phyloP scores from a whole-genome alignment of 2,797 vertebrate genomes.

The Diglossa cyanea region DNA sequence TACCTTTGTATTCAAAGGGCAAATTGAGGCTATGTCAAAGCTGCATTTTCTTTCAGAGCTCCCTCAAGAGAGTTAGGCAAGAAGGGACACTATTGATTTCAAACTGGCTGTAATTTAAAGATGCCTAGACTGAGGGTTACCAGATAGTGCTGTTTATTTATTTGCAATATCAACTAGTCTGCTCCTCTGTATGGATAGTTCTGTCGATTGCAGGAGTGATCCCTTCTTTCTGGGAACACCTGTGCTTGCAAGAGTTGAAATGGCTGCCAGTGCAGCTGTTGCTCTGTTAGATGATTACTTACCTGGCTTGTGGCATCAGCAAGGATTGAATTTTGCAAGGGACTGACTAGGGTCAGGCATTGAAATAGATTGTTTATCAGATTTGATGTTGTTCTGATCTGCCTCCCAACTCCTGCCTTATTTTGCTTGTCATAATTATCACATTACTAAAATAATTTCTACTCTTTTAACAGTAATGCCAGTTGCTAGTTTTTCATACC shows the following conservation, averaged over 20 bases:
- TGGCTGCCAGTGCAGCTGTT: constrained; percentile 18
- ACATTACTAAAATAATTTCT: background rate
- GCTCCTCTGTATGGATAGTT: background rate
- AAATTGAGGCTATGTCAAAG: background rate
- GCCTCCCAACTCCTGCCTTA: background rate
- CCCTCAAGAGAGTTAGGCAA: background rate
- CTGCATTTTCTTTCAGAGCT: background rate
- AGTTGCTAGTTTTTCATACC: background rate
- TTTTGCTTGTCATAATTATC: background rate
- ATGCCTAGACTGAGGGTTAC: background rate
- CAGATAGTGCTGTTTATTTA: background rate
- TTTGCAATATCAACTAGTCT: background rate
- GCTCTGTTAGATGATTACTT: background rate
- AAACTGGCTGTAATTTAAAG: background rate
- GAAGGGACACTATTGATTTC: background rate
- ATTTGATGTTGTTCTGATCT: background rate
- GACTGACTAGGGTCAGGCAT: background rate
- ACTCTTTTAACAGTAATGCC: background rate
- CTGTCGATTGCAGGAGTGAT: background rate
- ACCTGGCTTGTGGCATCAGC: background rate
- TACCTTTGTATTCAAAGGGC: background rate
- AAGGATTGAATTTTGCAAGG: constrained; percentile 24
- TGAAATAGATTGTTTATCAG: constrained; percentile 11
- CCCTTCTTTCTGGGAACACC: background rate
- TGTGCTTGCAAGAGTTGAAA: background rate